Base-by-base conservation (phyloP, 2,113 vertebrate genomes). In the Nanorana parkeri region DNA sequence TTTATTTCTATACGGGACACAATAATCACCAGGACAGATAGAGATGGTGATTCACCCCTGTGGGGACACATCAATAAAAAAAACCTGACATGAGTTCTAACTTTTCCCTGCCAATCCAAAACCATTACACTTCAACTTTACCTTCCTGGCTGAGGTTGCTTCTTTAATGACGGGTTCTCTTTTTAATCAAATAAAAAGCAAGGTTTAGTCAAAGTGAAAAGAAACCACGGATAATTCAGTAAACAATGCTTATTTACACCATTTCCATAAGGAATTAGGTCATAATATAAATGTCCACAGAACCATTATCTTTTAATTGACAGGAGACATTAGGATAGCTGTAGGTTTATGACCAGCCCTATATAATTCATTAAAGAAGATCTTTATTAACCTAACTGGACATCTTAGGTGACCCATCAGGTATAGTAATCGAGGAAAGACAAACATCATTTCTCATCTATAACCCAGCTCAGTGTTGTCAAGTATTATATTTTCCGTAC, bases 381-480 rank as follows among this genome's bases (percentile, higher is more conserved):
- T 74, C 54, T 73, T 52, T 58, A 58, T 56, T 56, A 72, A 54
- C 68, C 17, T 58, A 28, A 74, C 32, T 60, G 54, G 71, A 74
- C n/a, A 21, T 74, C 24, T 73, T 29, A 74, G 29, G 16, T 58
- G 20, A 20, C 21, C 19, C 71, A 21, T 28, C 54, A 36, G 51
- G 17, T 56, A 73, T 24, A 36, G 71, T 29, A 16, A 36, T 74
- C 19, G 52, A 16, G 23, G 0, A 56, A 6, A n/a, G 17, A 2
- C 8, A 2, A 15, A 26, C 51, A 73, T 20, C 1, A 21, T 60
- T 60, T 54, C 47, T 17, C 17, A 11, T 19, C 47, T 47, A 20
- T 20, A 54, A 54, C 15, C 3, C 10, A 4, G 26, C 52, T 56
- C 52, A 16, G 3, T 23, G 51, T 72, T 72, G 51, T 17, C 17